These are phyloP conservation scores for Andrena fulva DNA, from an alignment of 2,888 invertebrate species.

Conservation along the genomic window DNA sequence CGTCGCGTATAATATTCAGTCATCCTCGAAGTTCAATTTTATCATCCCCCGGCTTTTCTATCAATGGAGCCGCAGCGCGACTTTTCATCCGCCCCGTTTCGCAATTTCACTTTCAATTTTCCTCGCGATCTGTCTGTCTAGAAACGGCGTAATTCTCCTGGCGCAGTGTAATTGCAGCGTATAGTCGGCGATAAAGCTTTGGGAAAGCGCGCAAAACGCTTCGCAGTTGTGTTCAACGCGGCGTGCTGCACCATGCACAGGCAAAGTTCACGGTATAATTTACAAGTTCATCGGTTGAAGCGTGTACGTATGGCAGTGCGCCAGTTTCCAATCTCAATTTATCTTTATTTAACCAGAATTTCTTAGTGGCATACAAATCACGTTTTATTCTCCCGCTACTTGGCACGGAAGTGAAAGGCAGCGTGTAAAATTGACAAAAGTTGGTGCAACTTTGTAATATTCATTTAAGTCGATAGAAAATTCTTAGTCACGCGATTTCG, in stretches of 20 bases:
- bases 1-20: not conserved
- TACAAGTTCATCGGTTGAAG: constrained; percentile 50
- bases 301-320: constrained; percentile 30
- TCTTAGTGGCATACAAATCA: not conserved
- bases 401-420: not conserved
- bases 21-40: no score
- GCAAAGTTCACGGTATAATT: constrained; percentile 61
- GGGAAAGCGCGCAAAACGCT: constrained; percentile 50
- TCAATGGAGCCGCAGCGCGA: not conserved
- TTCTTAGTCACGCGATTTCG: no score
- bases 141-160: constrained; percentile 23
- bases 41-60: not conserved
- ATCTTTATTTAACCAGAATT: constrained; percentile 40
- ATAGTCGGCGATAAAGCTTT: constrained; percentile 41
- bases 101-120: constrained; percentile 13
- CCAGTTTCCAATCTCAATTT: constrained; percentile 44
- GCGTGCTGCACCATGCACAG: constrained; percentile 32
- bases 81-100: not conserved
- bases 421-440: not conserved
- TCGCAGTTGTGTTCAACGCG: constrained; percentile 41
- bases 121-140: not conserved
- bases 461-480: not conserved
- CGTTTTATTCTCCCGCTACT: constrained; percentile 1
- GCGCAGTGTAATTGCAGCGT: constrained; percentile 29
- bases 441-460: not conserved